Evolutionary conservation across 2,888 invertebrate species (phyloP).

Genomic region (Charanyca ferruginea): DNA sequence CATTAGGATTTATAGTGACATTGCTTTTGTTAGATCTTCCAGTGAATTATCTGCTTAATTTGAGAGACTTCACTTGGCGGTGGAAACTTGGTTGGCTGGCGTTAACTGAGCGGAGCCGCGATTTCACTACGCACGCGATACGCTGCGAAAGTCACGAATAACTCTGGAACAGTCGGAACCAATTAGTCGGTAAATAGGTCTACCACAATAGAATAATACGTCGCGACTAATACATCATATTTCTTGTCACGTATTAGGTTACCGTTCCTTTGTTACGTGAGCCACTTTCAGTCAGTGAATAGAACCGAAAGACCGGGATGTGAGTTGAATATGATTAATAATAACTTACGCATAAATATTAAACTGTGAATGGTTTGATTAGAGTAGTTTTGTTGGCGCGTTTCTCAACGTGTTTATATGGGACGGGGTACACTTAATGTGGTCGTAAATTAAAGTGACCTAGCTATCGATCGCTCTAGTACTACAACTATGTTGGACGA

Average conservation of each 20-base stretch:
- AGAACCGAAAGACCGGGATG: constrained; percentile 82
- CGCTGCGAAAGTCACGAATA: constrained; percentile 74
- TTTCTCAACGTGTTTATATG: constrained; percentile 49
- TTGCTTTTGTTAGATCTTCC: constrained; percentile 4
- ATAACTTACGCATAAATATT: constrained; percentile 80
- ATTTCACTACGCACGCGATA: constrained; percentile 77
- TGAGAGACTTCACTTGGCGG: constrained; percentile 29
- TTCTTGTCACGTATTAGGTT: constrained; percentile 89
- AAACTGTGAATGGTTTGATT: constrained; percentile 70
- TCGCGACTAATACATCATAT: constrained; percentile 84
- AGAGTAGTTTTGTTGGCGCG: constrained; percentile 49
- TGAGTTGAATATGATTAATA: constrained; percentile 89
- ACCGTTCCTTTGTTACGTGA: constrained; percentile 90
- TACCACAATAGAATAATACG: constrained; percentile 83
- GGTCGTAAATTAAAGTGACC: constrained; percentile 50
- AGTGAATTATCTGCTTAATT: constrained; percentile 38
- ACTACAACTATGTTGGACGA: constrained; percentile 9
- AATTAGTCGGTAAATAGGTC: constrained; percentile 85
- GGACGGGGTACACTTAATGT: constrained; percentile 39
- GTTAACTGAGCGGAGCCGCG: constrained; percentile 73
- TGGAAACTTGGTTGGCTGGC: constrained; percentile 50
- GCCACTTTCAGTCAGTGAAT: constrained; percentile 89
- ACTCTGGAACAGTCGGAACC: constrained; percentile 78
- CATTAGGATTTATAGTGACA: constrained; percentile 10
- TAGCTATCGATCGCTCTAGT: constrained; percentile 41